A percentile compares a stretch with the other conserved stretches of the same genome.
Conservation (phyloP, 2,888 invertebrate genomes). For the Mactromeris polynyma region DNA sequence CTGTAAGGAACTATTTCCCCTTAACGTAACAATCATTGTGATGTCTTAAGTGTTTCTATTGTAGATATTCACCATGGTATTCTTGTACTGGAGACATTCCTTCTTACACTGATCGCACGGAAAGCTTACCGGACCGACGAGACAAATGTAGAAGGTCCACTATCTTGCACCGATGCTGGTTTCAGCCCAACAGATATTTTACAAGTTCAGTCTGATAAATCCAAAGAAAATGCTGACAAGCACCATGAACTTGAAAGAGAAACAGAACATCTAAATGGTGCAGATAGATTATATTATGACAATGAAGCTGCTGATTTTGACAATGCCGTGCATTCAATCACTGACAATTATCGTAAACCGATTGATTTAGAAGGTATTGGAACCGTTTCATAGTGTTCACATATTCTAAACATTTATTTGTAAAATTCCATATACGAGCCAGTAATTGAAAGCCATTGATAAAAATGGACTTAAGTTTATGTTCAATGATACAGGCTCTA, state of each 20-base stretch:
- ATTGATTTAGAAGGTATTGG: neutral
- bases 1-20: neutral
- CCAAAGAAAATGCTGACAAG: neutral
- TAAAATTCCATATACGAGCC: too few relatives aligned
- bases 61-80: slow-evolving; percentile 64
- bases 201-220: neutral
- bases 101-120: slow-evolving; percentile 63
- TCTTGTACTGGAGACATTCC: slow-evolving; percentile 62
- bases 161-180: slow-evolving; percentile 15
- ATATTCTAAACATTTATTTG: too few relatives aligned
- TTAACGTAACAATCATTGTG: neutral
- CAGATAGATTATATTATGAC: neutral
- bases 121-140: slow-evolving; percentile 60
- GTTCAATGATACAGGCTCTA: too few relatives aligned
- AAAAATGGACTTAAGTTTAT: too few relatives aligned
- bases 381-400: neutral
- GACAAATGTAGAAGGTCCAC: neutral
- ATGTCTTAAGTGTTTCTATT: slow-evolving; percentile 39
- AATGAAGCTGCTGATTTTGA: neutral
- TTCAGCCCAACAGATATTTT: neutral
- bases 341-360: neutral
- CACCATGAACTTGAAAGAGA: neutral
- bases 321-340: neutral
- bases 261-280: neutral
- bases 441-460: too few relatives aligned